These are phyloP conservation scores for Poeciliopsis infans DNA, from an alignment of 2,797 vertebrate genomes.

Conservation along the genomic window DNA sequence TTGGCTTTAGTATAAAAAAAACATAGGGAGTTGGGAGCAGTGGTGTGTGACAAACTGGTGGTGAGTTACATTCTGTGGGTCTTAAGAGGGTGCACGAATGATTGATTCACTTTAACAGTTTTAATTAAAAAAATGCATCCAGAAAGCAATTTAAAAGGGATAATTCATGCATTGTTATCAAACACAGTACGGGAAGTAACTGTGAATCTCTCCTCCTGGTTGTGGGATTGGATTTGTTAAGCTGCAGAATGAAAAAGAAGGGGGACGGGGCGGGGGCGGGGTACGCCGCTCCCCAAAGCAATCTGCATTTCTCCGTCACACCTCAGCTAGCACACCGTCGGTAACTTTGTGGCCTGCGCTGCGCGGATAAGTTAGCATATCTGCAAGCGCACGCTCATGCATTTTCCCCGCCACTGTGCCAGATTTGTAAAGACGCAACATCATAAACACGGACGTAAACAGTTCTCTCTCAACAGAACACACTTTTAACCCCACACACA, in stretches of 20 bases:
- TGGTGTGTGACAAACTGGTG: constrained; percentile 46
- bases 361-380: constrained; percentile 60
- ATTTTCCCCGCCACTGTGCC: constrained; percentile 29
- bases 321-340: constrained; percentile 71
- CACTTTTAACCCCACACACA: not conserved
- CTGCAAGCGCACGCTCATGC: constrained; percentile 14
- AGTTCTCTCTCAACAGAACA: constrained; percentile 14
- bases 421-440: not conserved
- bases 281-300: constrained; percentile 68
- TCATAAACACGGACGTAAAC: constrained; percentile 24
- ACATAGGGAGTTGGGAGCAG: constrained; percentile 22
- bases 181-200: constrained; percentile 50
- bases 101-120: constrained; percentile 66
- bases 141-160: constrained; percentile 69
- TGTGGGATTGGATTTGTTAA: constrained; percentile 76
- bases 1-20: constrained; percentile 44
- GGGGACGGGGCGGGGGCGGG: constrained; percentile 32
- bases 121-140: constrained; percentile 63
- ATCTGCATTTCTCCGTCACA: constrained; percentile 75
- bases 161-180: constrained; percentile 72
- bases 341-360: constrained; percentile 70
- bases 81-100: constrained; percentile 47
- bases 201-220: constrained; percentile 54
- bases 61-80: constrained; percentile 42
- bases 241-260: constrained; percentile 76